These are phyloP conservation scores for Oreochromis spilurus DNA, from an alignment of 2,113 vertebrate species.

Conservation along the genomic window DNA sequence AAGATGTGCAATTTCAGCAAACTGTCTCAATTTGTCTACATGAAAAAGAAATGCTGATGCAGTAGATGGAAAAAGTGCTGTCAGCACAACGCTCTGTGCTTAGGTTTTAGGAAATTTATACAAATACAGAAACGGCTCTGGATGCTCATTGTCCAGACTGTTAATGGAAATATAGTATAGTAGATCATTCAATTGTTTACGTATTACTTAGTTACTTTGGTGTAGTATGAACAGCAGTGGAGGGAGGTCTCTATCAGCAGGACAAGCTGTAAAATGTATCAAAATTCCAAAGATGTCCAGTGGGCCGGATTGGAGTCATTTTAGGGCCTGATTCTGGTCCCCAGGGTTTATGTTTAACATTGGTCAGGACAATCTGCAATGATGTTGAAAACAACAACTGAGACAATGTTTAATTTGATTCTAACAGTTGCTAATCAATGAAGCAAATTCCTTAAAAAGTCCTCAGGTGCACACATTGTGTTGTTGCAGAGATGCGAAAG, in stretches of 20 bases:
- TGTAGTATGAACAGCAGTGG: background rate
- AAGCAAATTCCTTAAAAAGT: background rate
- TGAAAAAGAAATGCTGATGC: background rate
- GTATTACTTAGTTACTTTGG: background rate
- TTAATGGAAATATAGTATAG: background rate
- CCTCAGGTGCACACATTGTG: background rate
- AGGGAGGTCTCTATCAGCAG: background rate
- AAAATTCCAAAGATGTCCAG: background rate
- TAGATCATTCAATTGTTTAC: background rate
- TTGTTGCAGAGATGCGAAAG: conserved; percentile 28
- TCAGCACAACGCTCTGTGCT: background rate
- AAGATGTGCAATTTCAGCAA: background rate
- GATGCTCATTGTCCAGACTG: background rate
- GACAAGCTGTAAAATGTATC: background rate
- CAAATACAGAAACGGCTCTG: background rate
- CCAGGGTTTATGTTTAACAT: background rate
- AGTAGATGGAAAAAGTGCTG: background rate
- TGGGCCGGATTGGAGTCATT: background rate
- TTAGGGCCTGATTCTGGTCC: background rate
- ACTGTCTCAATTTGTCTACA: background rate
- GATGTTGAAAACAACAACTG: background rate
- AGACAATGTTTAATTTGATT: background rate
- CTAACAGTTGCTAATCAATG: background rate
- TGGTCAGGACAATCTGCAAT: background rate
- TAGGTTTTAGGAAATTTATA: background rate